phyloP scores from a whole-genome alignment of 2,888 invertebrate species.

The Trissolcus brochymenae region DNA sequence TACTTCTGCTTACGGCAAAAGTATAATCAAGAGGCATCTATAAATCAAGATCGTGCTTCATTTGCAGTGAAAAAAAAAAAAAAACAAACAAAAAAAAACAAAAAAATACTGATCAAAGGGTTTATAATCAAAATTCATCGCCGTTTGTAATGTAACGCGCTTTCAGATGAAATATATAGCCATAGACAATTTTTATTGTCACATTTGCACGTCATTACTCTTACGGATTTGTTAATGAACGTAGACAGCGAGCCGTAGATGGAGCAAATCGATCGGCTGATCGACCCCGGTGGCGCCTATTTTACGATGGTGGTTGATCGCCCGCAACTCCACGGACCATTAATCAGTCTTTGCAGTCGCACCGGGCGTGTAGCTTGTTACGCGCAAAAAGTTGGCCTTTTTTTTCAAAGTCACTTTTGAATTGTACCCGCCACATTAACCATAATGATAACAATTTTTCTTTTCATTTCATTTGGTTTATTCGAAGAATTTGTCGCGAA shows the following conservation, averaged over 20 bases:
- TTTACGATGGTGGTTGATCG: slow-evolving; percentile 29
- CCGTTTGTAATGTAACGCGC: too few species aligned
- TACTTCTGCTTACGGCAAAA: too few species aligned
- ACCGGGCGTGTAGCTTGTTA: slow-evolving; percentile 10
- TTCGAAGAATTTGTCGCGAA: slow-evolving; percentile 28
- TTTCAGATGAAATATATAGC: not conserved
- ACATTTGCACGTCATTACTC: not conserved
- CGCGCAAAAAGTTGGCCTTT: slow-evolving; percentile 19
- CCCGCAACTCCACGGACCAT: slow-evolving; percentile 17
- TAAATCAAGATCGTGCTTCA: too few species aligned
- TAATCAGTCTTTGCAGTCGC: slow-evolving; percentile 29
- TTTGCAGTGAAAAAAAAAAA: too few species aligned
- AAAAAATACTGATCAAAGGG: too few species aligned
- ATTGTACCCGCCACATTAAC: slow-evolving; percentile 22
- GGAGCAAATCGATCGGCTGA: slow-evolving; percentile 19
- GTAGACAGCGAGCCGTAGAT: slow-evolving; percentile 10
- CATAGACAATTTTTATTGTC: not conserved
- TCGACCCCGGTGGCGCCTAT: slow-evolving; percentile 30
- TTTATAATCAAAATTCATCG: too few species aligned
- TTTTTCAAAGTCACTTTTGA: too few species aligned
- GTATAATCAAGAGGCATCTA: too few species aligned
- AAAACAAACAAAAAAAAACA: too few species aligned
- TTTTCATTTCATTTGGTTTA: slow-evolving; percentile 9
- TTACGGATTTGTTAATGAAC: slow-evolving; percentile 13
- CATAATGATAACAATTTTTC: slow-evolving; percentile 30